Percentiles rank a stretch among this genome's conserved stretches.
Conservation (phyloP, 2,888 invertebrate species). For the Bellardia bayeri region DNA sequence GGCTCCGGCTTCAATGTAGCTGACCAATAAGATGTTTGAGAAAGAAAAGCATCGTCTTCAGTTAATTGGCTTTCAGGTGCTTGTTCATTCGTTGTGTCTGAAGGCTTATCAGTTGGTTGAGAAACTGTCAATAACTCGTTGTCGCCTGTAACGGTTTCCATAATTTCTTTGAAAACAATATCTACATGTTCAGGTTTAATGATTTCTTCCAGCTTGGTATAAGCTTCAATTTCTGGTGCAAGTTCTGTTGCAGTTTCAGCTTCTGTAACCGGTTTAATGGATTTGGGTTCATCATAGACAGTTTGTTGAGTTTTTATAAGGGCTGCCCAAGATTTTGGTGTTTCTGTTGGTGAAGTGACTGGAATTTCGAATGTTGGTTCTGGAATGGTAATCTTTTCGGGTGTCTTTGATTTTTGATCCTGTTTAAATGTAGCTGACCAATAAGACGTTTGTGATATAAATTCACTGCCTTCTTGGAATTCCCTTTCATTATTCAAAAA, state of each 20-base stretch:
- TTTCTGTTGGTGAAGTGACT: constrained; percentile 58
- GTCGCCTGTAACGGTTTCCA: background rate
- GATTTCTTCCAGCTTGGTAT: background rate
- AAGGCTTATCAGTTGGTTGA: background rate
- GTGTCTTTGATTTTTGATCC: constrained; percentile 54
- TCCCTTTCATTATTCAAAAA: constrained; percentile 32
- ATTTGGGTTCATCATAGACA: background rate
- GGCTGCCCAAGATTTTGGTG: constrained; percentile 55
- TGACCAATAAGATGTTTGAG: constrained; percentile 81
- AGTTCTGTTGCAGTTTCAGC: background rate
- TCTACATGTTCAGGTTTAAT: background rate
- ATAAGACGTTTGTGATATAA: constrained; percentile 79
- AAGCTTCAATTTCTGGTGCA: background rate
- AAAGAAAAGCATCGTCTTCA: constrained; percentile 74
- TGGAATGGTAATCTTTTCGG: constrained; percentile 30
- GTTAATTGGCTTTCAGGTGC: background rate
- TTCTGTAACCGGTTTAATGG: background rate
- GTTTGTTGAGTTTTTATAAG: constrained; percentile 29
- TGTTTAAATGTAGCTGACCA: constrained; percentile 80
- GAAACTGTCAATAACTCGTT: background rate
- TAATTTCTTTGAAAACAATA: background rate
- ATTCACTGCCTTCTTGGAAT: constrained; percentile 49
- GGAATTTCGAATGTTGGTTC: constrained; percentile 33
- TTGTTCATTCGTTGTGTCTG: background rate
- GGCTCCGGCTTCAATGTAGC: constrained; percentile 78